Conservation (phyloP, 2,113 vertebrate species). For the Genyomyrus donnyi region DNA sequence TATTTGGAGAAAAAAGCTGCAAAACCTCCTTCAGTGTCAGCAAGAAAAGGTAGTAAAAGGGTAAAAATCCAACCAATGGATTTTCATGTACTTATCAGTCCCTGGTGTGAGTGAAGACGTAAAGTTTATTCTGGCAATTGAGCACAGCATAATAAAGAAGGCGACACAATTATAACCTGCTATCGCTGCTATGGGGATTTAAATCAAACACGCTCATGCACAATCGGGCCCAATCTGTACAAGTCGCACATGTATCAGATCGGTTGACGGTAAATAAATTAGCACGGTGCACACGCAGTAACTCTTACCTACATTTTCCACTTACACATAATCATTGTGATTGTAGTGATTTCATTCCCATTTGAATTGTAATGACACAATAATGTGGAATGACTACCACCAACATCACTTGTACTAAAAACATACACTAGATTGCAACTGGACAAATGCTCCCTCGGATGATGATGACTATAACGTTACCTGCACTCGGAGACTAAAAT, state of each 20-base stretch:
- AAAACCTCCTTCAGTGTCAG: not conserved
- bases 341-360: not conserved
- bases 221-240: not conserved
- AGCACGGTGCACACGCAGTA: not conserved
- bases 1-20: not conserved
- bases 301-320: not conserved
- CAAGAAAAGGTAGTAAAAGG: not conserved
- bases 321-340: not conserved
- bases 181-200: not conserved
- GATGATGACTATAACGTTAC: not conserved
- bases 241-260: not conserved
- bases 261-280: not conserved
- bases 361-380: not conserved
- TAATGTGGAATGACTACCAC: not conserved
- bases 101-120: not conserved
- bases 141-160: not conserved
- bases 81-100: not conserved
- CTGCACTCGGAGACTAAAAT: not conserved
- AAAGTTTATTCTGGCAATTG: not conserved
- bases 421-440: not conserved
- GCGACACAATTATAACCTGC: not conserved
- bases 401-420: not conserved
- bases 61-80: not conserved
- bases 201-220: not conserved
- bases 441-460: not conserved